Base-by-base conservation (phyloP, 2,113 vertebrate species). In the Aramus guarauna region DNA sequence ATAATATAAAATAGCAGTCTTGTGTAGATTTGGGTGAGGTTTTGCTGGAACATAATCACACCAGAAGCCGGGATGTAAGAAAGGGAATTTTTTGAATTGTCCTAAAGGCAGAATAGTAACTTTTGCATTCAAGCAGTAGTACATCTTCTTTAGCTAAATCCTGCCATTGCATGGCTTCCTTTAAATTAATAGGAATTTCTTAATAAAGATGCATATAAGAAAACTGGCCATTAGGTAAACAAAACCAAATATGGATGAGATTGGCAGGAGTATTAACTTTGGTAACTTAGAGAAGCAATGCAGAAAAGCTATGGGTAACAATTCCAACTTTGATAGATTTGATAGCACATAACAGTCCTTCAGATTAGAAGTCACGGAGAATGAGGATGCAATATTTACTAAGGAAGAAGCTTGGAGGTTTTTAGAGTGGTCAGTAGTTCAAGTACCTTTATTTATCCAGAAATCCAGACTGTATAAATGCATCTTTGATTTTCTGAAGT, bases 231-330 rank as follows among this genome's bases (percentile, higher is more conserved):
- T 36, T 50, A 39, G 37, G 50, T 55, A 85, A 71, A 43, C 43
- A 74, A 88, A 95, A 79, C 3, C 15, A 80, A 68, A 32, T 34
- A 82, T 20, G 20, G 29, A 43, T 69, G 36, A 79, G 43, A 41
- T 81, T 64, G 27, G 34, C 41, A 76, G 43, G 7, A 56, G 8
- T 53, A 60, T 84, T 71, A 76, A 50, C 58, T 66, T 22, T 21
- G 11, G 27, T 55, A 69, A 41, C 29, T 68, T 82, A 36, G 91
- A 60, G 52, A 83, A 75, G 64, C 34, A 50, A n/a, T 43, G 55
- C 6, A 16, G 77, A 95, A 97, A 97, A 94, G 72, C 47, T 91
- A 72, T 55, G 47, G 77, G 27, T n/a, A 94, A 92, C 68, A 96
- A 83, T 73, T 86, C 43, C 60, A 52, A 88, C 66, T 48, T 87